Evolutionary conservation across 2,888 invertebrate species (phyloP).

Genomic region (Mimumesa dahlbomi): DNA sequence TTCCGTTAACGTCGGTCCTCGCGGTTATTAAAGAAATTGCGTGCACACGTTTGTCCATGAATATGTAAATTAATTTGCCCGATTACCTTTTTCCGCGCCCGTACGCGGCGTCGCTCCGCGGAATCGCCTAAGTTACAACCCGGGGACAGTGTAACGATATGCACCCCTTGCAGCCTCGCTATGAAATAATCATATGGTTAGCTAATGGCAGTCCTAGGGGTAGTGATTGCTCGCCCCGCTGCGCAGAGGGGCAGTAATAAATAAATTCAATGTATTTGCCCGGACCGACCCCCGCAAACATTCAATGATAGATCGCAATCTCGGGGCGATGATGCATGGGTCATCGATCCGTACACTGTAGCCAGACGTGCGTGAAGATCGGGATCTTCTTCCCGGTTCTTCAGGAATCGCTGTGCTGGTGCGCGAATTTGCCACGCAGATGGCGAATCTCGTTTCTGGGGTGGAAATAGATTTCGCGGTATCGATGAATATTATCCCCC

Average conservation of each 20-base stretch:
- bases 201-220: conserved; percentile 77
- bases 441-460: conserved; percentile 17
- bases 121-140: too few species aligned
- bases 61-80: conserved; percentile 44
- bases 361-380: conserved; percentile 62
- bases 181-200: conserved; percentile 81
- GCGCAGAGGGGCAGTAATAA: conserved; percentile 72
- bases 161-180: conserved; percentile 73
- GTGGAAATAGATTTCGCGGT: too few species aligned
- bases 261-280: conserved; percentile 80
- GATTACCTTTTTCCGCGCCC: conserved; percentile 36
- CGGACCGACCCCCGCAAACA: conserved; percentile 75
- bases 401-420: conserved; percentile 29
- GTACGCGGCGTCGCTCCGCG: conserved; percentile 16
- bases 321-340: conserved; percentile 60
- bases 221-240: conserved; percentile 74
- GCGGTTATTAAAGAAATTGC: conserved; percentile 22
- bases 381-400: conserved; percentile 50
- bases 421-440: conserved; percentile 4
- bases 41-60: conserved; percentile 12
- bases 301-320: conserved; percentile 79
- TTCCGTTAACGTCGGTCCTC: too few species aligned
- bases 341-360: conserved; percentile 1
- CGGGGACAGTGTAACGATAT: conserved; percentile 72
- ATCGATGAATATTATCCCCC: too few species aligned